Evolutionary conservation across 2,888 invertebrate genomes (phyloP).

Genomic region (Octodonta nipae): DNA sequence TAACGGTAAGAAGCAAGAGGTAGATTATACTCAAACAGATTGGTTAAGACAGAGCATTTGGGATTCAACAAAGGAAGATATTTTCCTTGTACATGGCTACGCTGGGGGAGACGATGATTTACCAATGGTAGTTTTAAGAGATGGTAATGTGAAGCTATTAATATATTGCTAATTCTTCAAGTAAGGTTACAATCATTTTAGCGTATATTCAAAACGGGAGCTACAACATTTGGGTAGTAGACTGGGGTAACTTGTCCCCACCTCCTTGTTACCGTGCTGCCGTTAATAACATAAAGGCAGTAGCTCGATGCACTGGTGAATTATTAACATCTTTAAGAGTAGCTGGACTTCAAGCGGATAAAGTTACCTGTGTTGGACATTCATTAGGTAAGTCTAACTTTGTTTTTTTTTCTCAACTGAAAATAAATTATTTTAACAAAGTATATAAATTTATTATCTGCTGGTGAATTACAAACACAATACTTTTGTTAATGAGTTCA

Average conservation of each 20-base stretch:
- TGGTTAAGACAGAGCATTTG: constrained; percentile 61
- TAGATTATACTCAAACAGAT: constrained; percentile 49
- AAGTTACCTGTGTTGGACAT: constrained; percentile 64
- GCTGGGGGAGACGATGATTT: constrained; percentile 62
- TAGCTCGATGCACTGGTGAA: constrained; percentile 55
- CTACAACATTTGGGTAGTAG: constrained; percentile 63
- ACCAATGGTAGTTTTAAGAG: constrained; percentile 58
- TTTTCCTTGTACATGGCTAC: constrained; percentile 62
- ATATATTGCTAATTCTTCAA: not conserved
- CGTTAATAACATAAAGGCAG: constrained; percentile 60
- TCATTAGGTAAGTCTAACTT: constrained; percentile 34
- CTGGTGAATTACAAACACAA: no score
- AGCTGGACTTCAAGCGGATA: constrained; percentile 50
- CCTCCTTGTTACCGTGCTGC: constrained; percentile 56
- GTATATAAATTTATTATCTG: no score
- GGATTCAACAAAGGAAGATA: constrained; percentile 55
- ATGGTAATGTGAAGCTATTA: constrained; percentile 38
- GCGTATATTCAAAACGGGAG: constrained; percentile 60
- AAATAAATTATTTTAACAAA: no score
- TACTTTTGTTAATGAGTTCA: no score
- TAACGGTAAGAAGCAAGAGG: constrained; percentile 36
- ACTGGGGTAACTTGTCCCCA: constrained; percentile 60
- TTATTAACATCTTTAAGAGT: constrained; percentile 49
- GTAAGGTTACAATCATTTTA: constrained; percentile 24
- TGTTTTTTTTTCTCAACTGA: no score